These are phyloP conservation scores for Otis tarda DNA, from an alignment of 2,113 vertebrate genomes.

Conservation along the genomic window DNA sequence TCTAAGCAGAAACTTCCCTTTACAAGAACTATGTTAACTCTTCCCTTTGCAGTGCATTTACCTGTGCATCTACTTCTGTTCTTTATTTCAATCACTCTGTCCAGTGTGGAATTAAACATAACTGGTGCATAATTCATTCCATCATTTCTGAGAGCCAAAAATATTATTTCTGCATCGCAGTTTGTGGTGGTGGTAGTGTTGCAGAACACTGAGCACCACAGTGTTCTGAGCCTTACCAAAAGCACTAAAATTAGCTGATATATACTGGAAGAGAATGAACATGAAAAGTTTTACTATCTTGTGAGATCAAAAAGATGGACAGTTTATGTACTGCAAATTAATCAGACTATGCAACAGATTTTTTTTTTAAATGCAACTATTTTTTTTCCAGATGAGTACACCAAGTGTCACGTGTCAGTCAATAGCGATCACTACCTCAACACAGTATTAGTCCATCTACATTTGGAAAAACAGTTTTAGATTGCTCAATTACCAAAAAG, in stretches of 20 bases:
- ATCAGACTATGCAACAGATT: neutral
- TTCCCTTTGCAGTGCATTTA: neutral
- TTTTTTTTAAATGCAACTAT: neutral
- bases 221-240: neutral
- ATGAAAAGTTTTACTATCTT: neutral
- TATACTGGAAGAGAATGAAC: neutral
- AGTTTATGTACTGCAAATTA: neutral
- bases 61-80: neutral
- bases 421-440: neutral
- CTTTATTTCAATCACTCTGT: neutral
- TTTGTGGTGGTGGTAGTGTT: too few species aligned
- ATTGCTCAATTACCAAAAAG: neutral
- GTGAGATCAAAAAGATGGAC: neutral
- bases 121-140: neutral
- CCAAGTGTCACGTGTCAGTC: neutral
- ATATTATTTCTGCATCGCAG: accelerated
- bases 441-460: neutral
- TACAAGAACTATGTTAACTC: neutral
- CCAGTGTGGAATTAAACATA: neutral
- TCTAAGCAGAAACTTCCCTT: neutral
- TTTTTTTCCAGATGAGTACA: neutral
- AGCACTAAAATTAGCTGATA: neutral
- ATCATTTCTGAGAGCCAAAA: neutral
- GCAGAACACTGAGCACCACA: neutral
- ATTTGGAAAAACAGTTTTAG: neutral